Base-by-base conservation (phyloP, 2,797 vertebrate species). In the Schizopygopsis pylzovi region DNA sequence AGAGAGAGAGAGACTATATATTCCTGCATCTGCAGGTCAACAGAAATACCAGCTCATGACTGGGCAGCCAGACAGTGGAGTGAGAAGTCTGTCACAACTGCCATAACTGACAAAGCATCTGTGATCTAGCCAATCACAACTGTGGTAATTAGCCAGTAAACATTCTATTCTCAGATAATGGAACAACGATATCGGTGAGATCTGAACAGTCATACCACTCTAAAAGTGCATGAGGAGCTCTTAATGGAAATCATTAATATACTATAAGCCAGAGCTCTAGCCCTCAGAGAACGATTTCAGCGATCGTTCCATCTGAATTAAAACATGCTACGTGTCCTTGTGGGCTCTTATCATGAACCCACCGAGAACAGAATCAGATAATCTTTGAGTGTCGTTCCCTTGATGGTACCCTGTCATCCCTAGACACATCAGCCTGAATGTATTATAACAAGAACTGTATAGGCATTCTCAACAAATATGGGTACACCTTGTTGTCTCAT, bases 31-130 rank as follows among this genome's bases (percentile, higher is more conserved):
- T 89, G 94, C 92, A 93, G 93, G 93, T 92, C 93, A 93, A 94
- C 94, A 93, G 94, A 96, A 95, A 95, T 95, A 96, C 93, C 94
- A 94, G 93, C 91, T 93, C 94, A 92, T 93, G 95, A 95, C 95
- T 94, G 93, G 91, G 91, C 93, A 91, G 92, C 71, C 41, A 63
- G 87, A 92, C 93, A 95, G 93, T 94, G 94, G 94, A 93, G 93
- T 79, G 93, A 93, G 90, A 88, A 94, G 93, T 91, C 92, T 93
- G 92, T 95, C 93, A 94, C 92, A 94, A 95, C 94, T 94, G 93
- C 95, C 94, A 96, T 88, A 95, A 90, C 95, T 96, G 95, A 95
- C 96, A 96, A 90, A 89, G 93, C 95, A 92, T 94, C 94, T 90
- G 52, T 88, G 93, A 94, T 93, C 93, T 91, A 95, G 94, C 93